Conservation (phyloP, 2,113 vertebrate species). For the Echinops telfairi region DNA sequence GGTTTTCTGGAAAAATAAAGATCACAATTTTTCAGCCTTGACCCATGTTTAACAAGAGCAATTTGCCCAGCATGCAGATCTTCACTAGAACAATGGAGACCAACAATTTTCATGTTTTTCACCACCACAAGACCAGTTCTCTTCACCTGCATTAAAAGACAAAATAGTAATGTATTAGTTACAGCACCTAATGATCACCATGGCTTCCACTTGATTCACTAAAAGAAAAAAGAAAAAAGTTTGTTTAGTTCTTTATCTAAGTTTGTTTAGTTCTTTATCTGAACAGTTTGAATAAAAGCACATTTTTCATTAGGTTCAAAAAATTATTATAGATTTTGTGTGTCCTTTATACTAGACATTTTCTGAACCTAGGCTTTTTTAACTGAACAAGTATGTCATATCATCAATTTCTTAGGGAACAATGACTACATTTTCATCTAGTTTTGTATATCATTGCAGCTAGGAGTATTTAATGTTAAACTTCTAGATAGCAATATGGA, state of each 20-base stretch:
- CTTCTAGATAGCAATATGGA: conserved; percentile 7
- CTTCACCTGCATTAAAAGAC: conserved; percentile 87
- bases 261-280: conserved; percentile 53
- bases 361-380: conserved; percentile 46
- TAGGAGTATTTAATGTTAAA: conserved; percentile 14
- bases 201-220: conserved; percentile 34
- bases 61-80: conserved; percentile 97
- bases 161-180: conserved; percentile 70
- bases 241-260: conserved; percentile 50
- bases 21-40: conserved; percentile 92
- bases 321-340: conserved; percentile 25
- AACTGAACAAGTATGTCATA: conserved; percentile 10
- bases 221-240: no score
- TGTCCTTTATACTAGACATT: conserved; percentile 60
- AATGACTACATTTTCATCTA: conserved; percentile 35
- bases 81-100: conserved; percentile 94
- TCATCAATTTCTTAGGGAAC: conserved; percentile 22
- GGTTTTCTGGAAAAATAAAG: conserved; percentile 97
- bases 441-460: conserved; percentile 1
- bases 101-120: conserved; percentile 92
- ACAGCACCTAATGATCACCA: neutral
- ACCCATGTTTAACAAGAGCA: conserved; percentile 94
- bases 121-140: conserved; percentile 95
- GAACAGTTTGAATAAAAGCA: conserved; percentile 49
- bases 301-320: conserved; percentile 22